Base-by-base conservation (phyloP, 2,888 invertebrate species). In the Byasa hedistus region DNA sequence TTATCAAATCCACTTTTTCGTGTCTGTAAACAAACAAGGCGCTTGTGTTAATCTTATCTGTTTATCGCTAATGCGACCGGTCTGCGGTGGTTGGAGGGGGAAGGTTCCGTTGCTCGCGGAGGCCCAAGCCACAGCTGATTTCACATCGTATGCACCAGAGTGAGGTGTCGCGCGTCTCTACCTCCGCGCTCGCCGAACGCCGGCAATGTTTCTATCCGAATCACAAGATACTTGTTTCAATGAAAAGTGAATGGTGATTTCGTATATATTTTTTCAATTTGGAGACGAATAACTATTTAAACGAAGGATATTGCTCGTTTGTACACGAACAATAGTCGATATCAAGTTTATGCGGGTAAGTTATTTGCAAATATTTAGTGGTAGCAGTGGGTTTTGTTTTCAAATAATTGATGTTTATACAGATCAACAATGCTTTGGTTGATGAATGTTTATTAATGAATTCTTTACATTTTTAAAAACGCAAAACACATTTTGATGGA, bases 101-200 rank as follows among this genome's bases (percentile, higher is more conserved):
- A 72, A 70, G 70, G 73, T 78, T 72, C 85, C 85, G 82, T 81
- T 82, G 79, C 68, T 70, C 69, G 71, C 74, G 74, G 69, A 73
- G 71, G 59, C 55, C 67, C 61, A 64, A 74, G 79, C 83, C 75
- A 87, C 91, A 90, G 91, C 89, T 90, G 90, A 90, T 89, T 90
- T 91, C 90, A 90, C 89, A 89, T 86, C 86, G 85, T 79, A 32
- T 39, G 55, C 59, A 55, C 73, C 82, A 70, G 75, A 75, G 74
- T 76, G 78, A 78, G 76, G 75, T 69, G 75, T 71, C 76, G 85
- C 76, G 81, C 84, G 86, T 71, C 70, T 71, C 74, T 69, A 65
- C 67, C 72, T 70, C 65, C 79, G 76, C 79, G 74, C 72, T 67
- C 69, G 69, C 65, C 73, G 83, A 81, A 87, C 84, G 87, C 87